Evolutionary conservation across 2,888 invertebrate species (phyloP).

Genomic region (Drosophila prolongata): DNA sequence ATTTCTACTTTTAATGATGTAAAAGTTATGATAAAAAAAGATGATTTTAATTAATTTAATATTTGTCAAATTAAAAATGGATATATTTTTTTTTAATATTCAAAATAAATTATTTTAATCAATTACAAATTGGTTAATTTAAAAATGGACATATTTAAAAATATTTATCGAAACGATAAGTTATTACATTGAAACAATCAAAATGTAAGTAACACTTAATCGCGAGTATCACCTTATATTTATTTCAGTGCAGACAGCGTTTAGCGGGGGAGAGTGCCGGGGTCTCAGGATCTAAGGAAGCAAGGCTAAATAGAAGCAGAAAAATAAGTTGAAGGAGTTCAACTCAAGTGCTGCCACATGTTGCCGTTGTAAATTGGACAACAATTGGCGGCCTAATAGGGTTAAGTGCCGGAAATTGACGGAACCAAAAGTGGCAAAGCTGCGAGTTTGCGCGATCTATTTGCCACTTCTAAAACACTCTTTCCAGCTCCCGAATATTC

Average conservation of each 20-base stretch:
- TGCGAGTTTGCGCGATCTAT: constrained; percentile 2
- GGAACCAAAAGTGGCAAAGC: constrained; percentile 5
- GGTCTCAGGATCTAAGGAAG: constrained; percentile 15
- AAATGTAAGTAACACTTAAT: too few species aligned
- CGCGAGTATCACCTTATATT: neutral
- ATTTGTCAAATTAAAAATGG: too few species aligned
- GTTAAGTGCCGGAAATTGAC: constrained; percentile 67
- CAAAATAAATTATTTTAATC: too few species aligned
- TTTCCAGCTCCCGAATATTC: neutral
- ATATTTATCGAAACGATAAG: too few species aligned
- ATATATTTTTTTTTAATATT: too few species aligned
- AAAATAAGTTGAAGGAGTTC: constrained; percentile 32
- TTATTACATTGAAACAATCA: too few species aligned
- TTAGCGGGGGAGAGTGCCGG: constrained; percentile 7
- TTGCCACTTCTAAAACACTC: neutral
- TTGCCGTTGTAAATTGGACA: constrained; percentile 37
- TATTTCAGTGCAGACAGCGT: neutral
- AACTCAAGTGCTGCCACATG: constrained; percentile 60
- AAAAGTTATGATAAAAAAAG: too few species aligned
- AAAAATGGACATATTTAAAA: too few species aligned
- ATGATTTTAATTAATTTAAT: too few species aligned
- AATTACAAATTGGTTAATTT: too few species aligned
- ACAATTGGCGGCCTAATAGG: constrained; percentile 47
- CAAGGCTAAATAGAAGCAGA: constrained; percentile 15
- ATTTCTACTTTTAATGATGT: too few species aligned